Percentiles rank a stretch among this genome's conserved stretches.
These are phyloP conservation scores for Polypedilum pembai DNA, from an alignment of 1,140 invertebrate genomes.

Conservation along the genomic window DNA sequence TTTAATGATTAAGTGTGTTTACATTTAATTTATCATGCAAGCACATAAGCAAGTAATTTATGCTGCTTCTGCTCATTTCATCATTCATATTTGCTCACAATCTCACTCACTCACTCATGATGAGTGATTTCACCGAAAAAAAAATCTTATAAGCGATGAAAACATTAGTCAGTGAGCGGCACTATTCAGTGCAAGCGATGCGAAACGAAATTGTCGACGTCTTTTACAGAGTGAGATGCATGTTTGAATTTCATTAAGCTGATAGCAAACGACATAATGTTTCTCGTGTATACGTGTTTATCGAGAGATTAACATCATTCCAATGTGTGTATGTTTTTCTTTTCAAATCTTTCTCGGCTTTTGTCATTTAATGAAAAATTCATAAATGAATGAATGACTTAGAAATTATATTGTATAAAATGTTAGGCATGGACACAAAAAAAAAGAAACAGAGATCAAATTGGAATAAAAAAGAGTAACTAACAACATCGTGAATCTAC, in stretches of 20 bases:
- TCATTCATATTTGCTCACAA: background rate
- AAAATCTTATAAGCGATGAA: background rate
- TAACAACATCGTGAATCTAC: too few species aligned
- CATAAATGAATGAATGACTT: too few species aligned
- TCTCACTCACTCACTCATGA: background rate
- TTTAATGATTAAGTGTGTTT: constrained; percentile 14
- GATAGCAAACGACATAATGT: constrained; percentile 9
- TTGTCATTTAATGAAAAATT: too few species aligned
- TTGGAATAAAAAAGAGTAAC: too few species aligned
- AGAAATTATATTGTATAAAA: too few species aligned
- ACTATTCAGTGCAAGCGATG: background rate
- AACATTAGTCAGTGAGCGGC: background rate
- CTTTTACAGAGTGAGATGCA: background rate
- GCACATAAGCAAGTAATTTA: constrained; percentile 5
- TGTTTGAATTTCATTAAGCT: constrained; percentile 6
- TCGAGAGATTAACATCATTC: constrained; percentile 1
- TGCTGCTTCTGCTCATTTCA: background rate
- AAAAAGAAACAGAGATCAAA: too few species aligned
- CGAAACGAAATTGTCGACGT: background rate
- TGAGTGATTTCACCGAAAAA: background rate
- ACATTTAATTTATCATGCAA: background rate
- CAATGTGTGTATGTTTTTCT: background rate
- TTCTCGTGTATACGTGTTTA: background rate
- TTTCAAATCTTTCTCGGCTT: too few species aligned
- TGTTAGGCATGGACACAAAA: too few species aligned